Base-by-base conservation (phyloP, 2,888 invertebrate species). In the Dromius quadrimaculatus region DNA sequence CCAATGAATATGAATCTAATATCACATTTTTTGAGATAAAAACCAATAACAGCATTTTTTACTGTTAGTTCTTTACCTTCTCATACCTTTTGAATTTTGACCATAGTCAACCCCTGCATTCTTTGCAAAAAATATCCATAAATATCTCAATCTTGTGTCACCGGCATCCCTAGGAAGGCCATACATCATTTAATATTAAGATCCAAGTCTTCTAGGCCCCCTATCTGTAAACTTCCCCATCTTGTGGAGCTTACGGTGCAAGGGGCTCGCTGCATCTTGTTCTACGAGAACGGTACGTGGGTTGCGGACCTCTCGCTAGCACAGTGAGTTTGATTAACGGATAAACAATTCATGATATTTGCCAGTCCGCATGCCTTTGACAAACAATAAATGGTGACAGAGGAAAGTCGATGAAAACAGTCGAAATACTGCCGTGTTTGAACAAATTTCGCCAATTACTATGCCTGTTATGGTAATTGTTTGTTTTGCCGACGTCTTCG, bases 311-410 rank as follows among this genome's bases (percentile, higher is more conserved):
- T 15, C 11, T 66, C 72, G 70, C 65, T 66, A 50, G 70, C 45
- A 74, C 73, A 71, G 74, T 65, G 72, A 75, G 75, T 77, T 80
- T 82, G 82, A 82, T 82, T 82, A 82, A 82, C 78, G 79, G 76
- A 79, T 82, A 80, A 82, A 82, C 79, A 82, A 82, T 82, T 81
- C 82, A 82, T 82, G 81, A 80, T 80, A 79, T 81, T 81, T 81
- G 80, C 73, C 22, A 9, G 76, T 75, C 77, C 72, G 72, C 71
- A 75, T 74, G 50, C 28, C 50, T 54, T 15, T 50, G 22, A 70
- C 61, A 61, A 61, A 62, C 70, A 62, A 54, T 36, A 8, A 38
- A 8, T 57, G 41, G 28, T 41, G 66, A 62, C 62, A 59, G 59
- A 62, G 41, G 23, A 15, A 57, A 43, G 43, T 62, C 62, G 43